Conservation (phyloP, 2,113 vertebrate species). For the Ailurus styani region DNA sequence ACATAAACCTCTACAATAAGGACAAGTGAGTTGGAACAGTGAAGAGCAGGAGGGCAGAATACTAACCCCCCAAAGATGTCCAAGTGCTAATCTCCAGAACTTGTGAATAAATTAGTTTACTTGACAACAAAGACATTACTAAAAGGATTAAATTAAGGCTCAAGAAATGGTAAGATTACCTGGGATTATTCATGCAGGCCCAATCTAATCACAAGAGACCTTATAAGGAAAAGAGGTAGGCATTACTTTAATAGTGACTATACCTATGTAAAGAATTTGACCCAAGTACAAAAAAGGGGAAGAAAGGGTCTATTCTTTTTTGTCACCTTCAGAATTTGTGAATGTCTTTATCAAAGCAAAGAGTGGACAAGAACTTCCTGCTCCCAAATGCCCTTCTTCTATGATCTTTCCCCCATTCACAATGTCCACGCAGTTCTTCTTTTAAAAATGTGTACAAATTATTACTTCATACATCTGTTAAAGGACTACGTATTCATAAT, state of each 20-base stretch:
- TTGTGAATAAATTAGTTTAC: neutral
- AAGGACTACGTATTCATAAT: neutral
- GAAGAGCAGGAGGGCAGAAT: neutral
- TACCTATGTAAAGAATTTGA: neutral
- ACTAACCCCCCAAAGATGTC: neutral
- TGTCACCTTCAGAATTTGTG: neutral
- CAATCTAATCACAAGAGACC: neutral
- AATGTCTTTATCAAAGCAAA: neutral
- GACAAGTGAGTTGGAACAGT: neutral
- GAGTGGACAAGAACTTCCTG: neutral
- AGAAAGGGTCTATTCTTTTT: neutral
- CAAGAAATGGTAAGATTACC: neutral
- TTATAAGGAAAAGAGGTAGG: neutral
- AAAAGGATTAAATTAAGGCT: neutral
- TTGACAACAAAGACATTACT: neutral
- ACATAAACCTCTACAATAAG: neutral
- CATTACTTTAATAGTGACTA: neutral
- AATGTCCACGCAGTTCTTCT: neutral
- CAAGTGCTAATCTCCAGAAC: neutral
- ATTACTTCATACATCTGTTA: constrained; percentile 10
- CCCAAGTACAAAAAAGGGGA: neutral
- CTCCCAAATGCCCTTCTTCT: neutral
- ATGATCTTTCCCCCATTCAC: neutral
- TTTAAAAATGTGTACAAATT: neutral
- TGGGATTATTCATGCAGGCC: neutral